Conservation (phyloP, 2,797 vertebrate species). For the Sternarchorhynchus goeldii region DNA sequence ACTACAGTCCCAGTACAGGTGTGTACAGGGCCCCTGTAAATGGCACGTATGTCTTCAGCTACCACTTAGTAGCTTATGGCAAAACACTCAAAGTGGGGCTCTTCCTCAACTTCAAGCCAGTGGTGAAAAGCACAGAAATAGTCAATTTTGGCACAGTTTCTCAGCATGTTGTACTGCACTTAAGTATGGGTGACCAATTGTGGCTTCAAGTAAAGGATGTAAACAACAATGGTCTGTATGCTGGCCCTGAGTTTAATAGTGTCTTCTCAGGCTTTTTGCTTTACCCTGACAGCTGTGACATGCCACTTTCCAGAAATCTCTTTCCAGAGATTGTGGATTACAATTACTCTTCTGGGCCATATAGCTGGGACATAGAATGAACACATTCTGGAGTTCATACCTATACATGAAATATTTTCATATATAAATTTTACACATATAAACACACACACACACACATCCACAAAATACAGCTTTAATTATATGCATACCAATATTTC, state of each 20-base stretch:
- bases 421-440: neutral
- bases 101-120: conserved; percentile 62
- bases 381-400: neutral
- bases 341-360: conserved; percentile 13
- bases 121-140: conserved; percentile 59
- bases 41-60: conserved; percentile 74
- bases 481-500: neutral
- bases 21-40: conserved; percentile 70
- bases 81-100: conserved; percentile 67
- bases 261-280: conserved; percentile 73
- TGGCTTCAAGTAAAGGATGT: conserved; percentile 73
- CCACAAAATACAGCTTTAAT: neutral
- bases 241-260: conserved; percentile 57
- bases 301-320: conserved; percentile 10
- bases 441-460: neutral
- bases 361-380: conserved; percentile 44
- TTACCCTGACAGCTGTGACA: conserved; percentile 69
- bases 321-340: conserved; percentile 16
- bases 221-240: conserved; percentile 65
- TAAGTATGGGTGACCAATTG: conserved; percentile 56
- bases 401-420: neutral
- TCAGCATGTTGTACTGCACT: conserved; percentile 64
- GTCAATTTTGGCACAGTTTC: conserved; percentile 50
- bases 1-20: conserved; percentile 53
- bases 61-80: conserved; percentile 50